Evolutionary conservation across 2,797 vertebrate species (phyloP).

Genomic region (Lepidocolaptes lacrymiger): DNA sequence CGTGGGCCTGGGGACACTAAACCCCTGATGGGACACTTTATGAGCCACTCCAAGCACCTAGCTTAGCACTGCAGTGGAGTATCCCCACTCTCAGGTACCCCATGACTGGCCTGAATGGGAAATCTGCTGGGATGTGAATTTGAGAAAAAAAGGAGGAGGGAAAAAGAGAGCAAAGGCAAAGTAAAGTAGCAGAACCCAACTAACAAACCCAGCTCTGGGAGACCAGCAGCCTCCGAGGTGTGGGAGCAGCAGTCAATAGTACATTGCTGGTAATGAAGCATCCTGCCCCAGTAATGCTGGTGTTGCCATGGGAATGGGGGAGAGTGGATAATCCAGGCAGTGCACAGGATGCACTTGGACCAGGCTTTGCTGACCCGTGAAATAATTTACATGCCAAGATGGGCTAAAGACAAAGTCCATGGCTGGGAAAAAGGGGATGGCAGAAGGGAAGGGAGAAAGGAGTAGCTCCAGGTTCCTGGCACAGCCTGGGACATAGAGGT

Average conservation of each 20-base stretch:
- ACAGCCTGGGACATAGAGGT: not conserved
- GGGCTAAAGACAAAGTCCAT: not conserved
- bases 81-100: fast-evolving
- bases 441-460: not conserved
- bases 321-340: not conserved
- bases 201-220: not conserved
- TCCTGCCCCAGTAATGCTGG: not conserved
- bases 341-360: fast-evolving
- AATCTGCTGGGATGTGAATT: not conserved
- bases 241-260: not conserved
- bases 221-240: not conserved
- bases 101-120: not conserved
- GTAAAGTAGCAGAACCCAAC: not conserved
- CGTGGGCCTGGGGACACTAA: fast-evolving
- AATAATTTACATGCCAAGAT: not conserved
- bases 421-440: fast-evolving
- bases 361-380: not conserved
- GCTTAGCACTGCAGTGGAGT: fast-evolving
- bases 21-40: not conserved
- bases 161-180: not conserved
- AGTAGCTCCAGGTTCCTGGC: fast-evolving
- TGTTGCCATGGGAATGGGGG: conserved; percentile 48
- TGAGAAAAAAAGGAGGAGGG: not conserved
- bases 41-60: not conserved
- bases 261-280: not conserved